phyloP scores from a whole-genome alignment of 2,113 vertebrate species.

The Lepidothrix coronata region DNA sequence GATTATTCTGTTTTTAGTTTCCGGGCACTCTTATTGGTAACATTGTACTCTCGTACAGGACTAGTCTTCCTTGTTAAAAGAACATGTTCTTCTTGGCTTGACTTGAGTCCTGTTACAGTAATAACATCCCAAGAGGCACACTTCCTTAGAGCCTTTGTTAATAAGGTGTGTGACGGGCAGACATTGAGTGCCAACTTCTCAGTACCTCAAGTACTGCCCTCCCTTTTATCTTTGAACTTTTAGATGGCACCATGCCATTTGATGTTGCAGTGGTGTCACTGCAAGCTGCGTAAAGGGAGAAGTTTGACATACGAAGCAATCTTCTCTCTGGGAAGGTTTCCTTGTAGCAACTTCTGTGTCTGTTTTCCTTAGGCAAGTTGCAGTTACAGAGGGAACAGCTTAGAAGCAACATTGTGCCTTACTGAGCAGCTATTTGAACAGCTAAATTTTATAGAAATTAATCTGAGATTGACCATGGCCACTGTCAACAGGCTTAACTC shows the following conservation, averaged over 20 bases:
- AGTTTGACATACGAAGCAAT: accelerated
- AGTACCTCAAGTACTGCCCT: background rate
- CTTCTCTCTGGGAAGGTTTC: background rate
- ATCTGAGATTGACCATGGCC: background rate
- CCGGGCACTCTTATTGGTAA: background rate
- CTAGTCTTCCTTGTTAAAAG: background rate
- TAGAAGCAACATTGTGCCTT: background rate
- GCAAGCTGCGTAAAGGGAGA: background rate
- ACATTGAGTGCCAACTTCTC: accelerated
- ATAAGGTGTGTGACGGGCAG: background rate
- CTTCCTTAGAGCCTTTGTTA: background rate
- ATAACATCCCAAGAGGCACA: background rate
- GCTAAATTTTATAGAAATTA: background rate
- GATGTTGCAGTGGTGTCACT: background rate
- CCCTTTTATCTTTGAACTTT: background rate
- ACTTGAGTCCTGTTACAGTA: background rate
- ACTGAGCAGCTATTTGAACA: background rate
- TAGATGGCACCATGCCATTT: background rate
- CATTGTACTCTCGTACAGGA: background rate
- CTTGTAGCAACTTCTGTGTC: background rate
- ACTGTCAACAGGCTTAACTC: background rate
- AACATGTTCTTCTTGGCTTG: background rate
- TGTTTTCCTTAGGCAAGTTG: background rate
- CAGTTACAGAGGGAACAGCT: background rate
- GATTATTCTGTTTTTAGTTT: background rate